phyloP scores from a whole-genome alignment of 2,888 invertebrate genomes.

The Linyphia triangularis region DNA sequence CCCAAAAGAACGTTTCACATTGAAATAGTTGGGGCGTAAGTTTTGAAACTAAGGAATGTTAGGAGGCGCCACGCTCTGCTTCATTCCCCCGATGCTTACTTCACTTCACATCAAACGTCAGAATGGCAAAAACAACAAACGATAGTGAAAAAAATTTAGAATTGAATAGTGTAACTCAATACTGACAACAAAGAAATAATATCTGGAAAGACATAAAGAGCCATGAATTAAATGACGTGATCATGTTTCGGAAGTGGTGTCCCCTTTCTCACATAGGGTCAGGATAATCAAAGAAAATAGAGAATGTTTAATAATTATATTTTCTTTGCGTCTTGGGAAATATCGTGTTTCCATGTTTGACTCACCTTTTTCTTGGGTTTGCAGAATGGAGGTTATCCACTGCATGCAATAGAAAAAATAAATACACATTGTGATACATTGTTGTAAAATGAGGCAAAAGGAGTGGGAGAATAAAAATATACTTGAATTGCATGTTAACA shows the following conservation, averaged over 20 bases:
- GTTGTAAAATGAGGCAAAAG: too few relatives aligned
- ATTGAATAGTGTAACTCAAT: constrained; percentile 18
- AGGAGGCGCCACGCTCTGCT: constrained; percentile 42
- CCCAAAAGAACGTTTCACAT: constrained; percentile 38
- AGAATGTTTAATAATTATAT: not conserved
- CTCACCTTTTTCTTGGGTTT: too few relatives aligned
- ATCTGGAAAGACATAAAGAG: constrained; percentile 17
- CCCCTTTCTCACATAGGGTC: not conserved
- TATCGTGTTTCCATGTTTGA: not conserved
- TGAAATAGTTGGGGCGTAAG: constrained; percentile 63
- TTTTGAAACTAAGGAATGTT: constrained; percentile 55
- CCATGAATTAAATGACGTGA: constrained; percentile 36
- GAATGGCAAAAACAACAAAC: constrained; percentile 32
- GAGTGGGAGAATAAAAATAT: too few relatives aligned
- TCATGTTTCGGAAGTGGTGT: constrained; percentile 9
- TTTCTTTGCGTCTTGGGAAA: not conserved
- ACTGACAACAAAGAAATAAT: constrained; percentile 38
- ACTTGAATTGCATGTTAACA: too few relatives aligned
- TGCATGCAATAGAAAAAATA: too few relatives aligned
- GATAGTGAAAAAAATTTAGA: not conserved
- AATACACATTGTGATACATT: too few relatives aligned
- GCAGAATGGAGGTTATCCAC: too few relatives aligned
- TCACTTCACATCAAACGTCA: constrained; percentile 55
- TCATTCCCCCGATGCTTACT: constrained; percentile 37
- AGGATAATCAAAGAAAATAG: not conserved